These are phyloP conservation scores for Drosophila neonasuta DNA, from an alignment of 2,888 invertebrate species.

Conservation along the genomic window DNA sequence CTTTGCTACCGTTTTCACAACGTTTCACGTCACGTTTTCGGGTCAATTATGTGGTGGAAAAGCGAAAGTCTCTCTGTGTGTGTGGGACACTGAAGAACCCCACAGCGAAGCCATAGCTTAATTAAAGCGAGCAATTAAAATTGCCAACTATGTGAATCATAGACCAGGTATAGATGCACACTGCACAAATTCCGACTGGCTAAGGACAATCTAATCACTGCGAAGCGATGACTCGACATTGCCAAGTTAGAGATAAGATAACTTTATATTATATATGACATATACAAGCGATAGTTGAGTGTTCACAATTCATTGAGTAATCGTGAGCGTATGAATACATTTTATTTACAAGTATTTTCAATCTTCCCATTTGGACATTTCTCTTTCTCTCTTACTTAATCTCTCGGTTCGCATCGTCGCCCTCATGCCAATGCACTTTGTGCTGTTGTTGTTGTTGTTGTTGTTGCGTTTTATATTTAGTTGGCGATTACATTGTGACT, in stretches of 20 bases:
- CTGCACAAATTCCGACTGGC: slow-evolving; percentile 40
- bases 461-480: slow-evolving; percentile 20
- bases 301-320: slow-evolving; percentile 38
- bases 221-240: slow-evolving; percentile 49
- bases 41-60: slow-evolving; percentile 55
- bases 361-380: slow-evolving; percentile 21
- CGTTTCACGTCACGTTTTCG: slow-evolving; percentile 62
- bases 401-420: slow-evolving; percentile 51
- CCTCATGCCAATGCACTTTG: slow-evolving; percentile 63
- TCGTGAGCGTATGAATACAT: slow-evolving; percentile 13
- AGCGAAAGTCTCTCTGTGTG: slow-evolving; percentile 40
- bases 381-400: slow-evolving; percentile 23
- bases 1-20: slow-evolving; percentile 40
- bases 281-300: not conserved
- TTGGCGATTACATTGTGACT: slow-evolving; percentile 42
- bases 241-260: slow-evolving; percentile 51
- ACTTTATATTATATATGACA: not conserved
- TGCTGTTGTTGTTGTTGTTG: slow-evolving; percentile 26
- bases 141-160: slow-evolving; percentile 56
- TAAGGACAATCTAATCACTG: slow-evolving; percentile 55
- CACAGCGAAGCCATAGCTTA: slow-evolving; percentile 20
- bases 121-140: slow-evolving; percentile 48
- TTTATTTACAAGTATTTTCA: not conserved
- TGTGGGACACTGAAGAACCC: not conserved
- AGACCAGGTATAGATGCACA: not conserved